Percentiles rank a stretch among this genome's conserved stretches.
Evolutionary conservation across 2,888 invertebrate genomes (phyloP).

Genomic region (Dicranocentrus wangi): DNA sequence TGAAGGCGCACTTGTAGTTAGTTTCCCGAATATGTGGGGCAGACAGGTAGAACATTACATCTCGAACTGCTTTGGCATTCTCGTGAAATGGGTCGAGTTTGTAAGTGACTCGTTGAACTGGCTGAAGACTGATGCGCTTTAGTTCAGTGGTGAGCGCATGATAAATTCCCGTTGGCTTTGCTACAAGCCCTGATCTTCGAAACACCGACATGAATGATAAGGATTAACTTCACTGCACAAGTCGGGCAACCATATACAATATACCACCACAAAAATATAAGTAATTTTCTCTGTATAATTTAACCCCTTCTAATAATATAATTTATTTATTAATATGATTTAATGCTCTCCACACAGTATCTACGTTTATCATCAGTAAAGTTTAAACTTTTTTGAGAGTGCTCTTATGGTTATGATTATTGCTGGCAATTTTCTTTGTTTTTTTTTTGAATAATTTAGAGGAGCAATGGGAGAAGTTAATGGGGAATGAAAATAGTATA

Average conservation of each 20-base stretch:
- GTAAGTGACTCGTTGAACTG: conserved; percentile 84
- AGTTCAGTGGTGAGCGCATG: conserved; percentile 85
- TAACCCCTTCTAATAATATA: conserved; percentile 1
- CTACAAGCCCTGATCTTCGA: conserved; percentile 67
- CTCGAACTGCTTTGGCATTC: conserved; percentile 82
- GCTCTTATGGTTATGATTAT: background rate
- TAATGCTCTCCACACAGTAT: background rate
- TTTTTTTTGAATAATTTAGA: background rate
- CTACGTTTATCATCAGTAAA: background rate
- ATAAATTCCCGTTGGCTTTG: conserved; percentile 78
- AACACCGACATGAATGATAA: conserved; percentile 71
- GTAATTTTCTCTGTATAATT: background rate
- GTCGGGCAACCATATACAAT: conserved; percentile 54
- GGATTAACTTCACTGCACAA: conserved; percentile 63
- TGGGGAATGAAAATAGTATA: conserved; percentile 47
- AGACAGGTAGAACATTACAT: conserved; percentile 83
- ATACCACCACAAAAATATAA: conserved; percentile 8
- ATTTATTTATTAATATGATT: background rate
- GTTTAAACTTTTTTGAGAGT: background rate
- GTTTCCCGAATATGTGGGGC: conserved; percentile 81
- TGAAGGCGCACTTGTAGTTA: conserved; percentile 84
- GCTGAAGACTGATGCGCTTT: conserved; percentile 83
- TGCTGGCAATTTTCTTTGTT: background rate
- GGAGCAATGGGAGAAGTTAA: conserved; percentile 1
- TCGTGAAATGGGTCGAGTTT: conserved; percentile 90